phyloP scores from a whole-genome alignment of 2,797 vertebrate genomes.

The Eurystomus glaucurus region DNA sequence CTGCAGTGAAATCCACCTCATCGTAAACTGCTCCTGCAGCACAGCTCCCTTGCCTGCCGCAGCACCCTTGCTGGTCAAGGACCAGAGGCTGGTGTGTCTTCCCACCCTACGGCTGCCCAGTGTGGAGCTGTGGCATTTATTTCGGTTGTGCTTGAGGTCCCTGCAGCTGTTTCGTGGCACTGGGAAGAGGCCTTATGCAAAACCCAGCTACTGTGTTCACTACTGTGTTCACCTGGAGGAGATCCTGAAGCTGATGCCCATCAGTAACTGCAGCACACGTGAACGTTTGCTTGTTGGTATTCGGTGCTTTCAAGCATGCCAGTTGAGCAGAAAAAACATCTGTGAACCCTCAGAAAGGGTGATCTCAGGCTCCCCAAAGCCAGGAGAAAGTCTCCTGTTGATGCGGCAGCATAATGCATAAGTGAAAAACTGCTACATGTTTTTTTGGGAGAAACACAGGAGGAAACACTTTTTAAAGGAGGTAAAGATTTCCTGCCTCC shows the following conservation, averaged over 20 bases:
- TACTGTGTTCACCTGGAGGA: not conserved
- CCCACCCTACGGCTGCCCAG: rapidly evolving
- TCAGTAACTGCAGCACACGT: rapidly evolving
- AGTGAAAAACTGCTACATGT: not conserved
- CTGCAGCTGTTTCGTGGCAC: not conserved
- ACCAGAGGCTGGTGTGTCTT: not conserved
- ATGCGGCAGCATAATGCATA: not conserved
- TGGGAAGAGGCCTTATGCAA: not conserved
- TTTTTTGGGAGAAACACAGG: not conserved
- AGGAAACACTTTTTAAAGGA: not conserved
- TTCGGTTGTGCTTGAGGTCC: not conserved
- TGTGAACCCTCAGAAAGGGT: not conserved
- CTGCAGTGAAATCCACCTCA: conserved; percentile 36
- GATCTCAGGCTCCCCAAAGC: not conserved
- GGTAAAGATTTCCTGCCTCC: not conserved
- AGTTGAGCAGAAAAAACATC: not conserved
- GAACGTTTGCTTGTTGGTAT: not conserved
- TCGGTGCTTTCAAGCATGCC: not conserved
- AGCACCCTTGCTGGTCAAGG: not conserved
- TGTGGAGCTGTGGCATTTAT: rapidly evolving
- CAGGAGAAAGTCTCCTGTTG: not conserved
- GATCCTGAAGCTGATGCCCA: not conserved
- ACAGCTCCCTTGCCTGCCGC: not conserved
- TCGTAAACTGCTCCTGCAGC: not conserved
- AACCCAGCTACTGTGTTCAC: not conserved